Percentiles rank a stretch among this genome's conserved stretches.
These are phyloP conservation scores for Laodelphax striatellus DNA, from an alignment of 1,140 invertebrate species.

Conservation along the genomic window DNA sequence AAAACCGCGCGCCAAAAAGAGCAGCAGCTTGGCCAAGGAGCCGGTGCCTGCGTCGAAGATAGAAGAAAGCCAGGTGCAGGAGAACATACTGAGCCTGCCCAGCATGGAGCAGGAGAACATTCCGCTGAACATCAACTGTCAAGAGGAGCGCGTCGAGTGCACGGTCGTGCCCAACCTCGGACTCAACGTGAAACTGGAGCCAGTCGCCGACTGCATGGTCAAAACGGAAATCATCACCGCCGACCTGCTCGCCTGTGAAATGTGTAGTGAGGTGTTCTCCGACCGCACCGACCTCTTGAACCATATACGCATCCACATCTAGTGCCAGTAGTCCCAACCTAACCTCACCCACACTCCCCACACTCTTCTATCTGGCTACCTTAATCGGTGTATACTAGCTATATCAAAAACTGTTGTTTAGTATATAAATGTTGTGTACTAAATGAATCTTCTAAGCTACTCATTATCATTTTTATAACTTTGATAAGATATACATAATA, in stretches of 20 bases:
- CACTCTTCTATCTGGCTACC: too few species aligned
- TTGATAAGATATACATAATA: too few species aligned
- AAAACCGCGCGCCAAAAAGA: constrained; percentile 8
- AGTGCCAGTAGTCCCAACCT: constrained; percentile 11
- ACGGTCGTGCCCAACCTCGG: constrained; percentile 9
- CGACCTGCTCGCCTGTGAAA: constrained; percentile 48
- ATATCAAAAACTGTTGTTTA: too few species aligned
- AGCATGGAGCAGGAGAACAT: constrained; percentile 19
- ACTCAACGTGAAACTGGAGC: not conserved
- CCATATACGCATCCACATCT: constrained; percentile 71
- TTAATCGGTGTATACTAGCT: too few species aligned
- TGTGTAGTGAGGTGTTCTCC: constrained; percentile 63
- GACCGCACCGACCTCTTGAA: constrained; percentile 56
- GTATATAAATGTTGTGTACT: too few species aligned
- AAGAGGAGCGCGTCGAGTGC: constrained; percentile 15
- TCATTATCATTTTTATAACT: too few species aligned
- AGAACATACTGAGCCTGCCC: constrained; percentile 4
- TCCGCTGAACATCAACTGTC: constrained; percentile 18
- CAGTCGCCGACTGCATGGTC: constrained; percentile 5
- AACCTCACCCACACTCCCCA: too few species aligned
- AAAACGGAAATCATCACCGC: constrained; percentile 9
- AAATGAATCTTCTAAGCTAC: too few species aligned
- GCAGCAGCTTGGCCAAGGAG: constrained; percentile 2
- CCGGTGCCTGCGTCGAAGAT: constrained; percentile 4
- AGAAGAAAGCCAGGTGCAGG: not conserved